phyloP scores from a whole-genome alignment of 2,888 invertebrate genomes.

The Nomada fucata region DNA sequence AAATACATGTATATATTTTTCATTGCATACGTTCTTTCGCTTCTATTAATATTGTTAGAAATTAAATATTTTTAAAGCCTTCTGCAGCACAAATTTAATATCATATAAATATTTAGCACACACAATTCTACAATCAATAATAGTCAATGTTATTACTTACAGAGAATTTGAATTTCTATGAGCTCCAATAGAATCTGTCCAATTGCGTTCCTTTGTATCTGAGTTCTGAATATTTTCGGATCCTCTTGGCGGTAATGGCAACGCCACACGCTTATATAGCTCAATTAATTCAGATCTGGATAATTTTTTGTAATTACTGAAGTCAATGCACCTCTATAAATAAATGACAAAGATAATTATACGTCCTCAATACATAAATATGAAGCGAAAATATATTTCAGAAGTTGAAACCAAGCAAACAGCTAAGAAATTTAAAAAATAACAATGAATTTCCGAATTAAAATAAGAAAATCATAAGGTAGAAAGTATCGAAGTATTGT shows the following conservation, averaged over 20 bases:
- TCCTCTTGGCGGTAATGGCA: slow-evolving; percentile 78
- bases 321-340: slow-evolving; percentile 77
- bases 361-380: not conserved
- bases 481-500: not conserved
- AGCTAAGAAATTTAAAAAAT: not conserved
- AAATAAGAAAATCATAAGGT: not conserved
- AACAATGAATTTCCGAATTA: not conserved
- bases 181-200: not conserved
- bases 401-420: too few species aligned
- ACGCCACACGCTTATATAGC: slow-evolving; percentile 76
- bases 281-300: slow-evolving; percentile 76
- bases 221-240: slow-evolving; percentile 44
- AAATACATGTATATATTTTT: not conserved
- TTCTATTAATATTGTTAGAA: not conserved
- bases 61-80: not conserved
- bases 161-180: slow-evolving; percentile 1
- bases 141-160: slow-evolving; percentile 18
- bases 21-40: not conserved
- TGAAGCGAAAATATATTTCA: not conserved
- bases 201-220: slow-evolving; percentile 37
- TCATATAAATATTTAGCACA: not conserved
- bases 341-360: slow-evolving; percentile 5
- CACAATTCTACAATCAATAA: not conserved
- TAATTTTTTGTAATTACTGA: slow-evolving; percentile 66
- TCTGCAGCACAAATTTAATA: not conserved